A percentile compares a stretch with the other conserved stretches of the same genome.
These are phyloP conservation scores for Hirudinaria manillensis DNA, from an alignment of 2,888 invertebrate species.

Conservation along the genomic window DNA sequence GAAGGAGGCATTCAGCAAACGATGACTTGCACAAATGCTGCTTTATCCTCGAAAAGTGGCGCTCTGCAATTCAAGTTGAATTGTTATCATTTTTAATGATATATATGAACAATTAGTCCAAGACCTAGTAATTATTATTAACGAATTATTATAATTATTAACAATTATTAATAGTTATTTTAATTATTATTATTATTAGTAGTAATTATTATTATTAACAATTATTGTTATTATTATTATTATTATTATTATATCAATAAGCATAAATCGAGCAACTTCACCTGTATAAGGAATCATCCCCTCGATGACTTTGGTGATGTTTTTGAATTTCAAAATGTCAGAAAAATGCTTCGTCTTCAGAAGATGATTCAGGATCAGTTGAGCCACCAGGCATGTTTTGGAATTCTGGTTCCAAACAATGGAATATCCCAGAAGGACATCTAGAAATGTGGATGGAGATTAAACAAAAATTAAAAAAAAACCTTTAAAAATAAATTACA, in stretches of 20 bases:
- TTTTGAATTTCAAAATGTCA: constrained; percentile 1
- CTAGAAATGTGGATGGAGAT: not conserved
- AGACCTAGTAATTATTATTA: too few species aligned
- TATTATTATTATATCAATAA: too few species aligned
- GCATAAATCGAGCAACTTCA: not conserved
- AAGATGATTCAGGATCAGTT: not conserved
- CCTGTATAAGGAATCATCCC: constrained; percentile 22
- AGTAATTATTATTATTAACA: too few species aligned
- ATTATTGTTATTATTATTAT: too few species aligned
- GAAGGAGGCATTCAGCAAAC: not conserved
- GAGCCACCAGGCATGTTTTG: constrained; percentile 1
- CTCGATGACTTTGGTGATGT: not conserved
- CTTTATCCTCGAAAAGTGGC: constrained; percentile 5
- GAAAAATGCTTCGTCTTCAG: not conserved
- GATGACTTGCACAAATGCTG: not conserved
- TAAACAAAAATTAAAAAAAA: too few species aligned
- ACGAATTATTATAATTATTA: too few species aligned
- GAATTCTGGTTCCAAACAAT: constrained; percentile 17
- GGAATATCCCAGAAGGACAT: constrained; percentile 3
- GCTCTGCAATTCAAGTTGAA: constrained; percentile 3
- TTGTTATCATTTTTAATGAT: not conserved
- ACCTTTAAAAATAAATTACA: too few species aligned
- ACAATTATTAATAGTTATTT: too few species aligned
- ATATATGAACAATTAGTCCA: too few species aligned
- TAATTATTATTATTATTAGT: too few species aligned